Base-by-base conservation (phyloP, 2,113 vertebrate species). In the Bujurquina vittata region DNA sequence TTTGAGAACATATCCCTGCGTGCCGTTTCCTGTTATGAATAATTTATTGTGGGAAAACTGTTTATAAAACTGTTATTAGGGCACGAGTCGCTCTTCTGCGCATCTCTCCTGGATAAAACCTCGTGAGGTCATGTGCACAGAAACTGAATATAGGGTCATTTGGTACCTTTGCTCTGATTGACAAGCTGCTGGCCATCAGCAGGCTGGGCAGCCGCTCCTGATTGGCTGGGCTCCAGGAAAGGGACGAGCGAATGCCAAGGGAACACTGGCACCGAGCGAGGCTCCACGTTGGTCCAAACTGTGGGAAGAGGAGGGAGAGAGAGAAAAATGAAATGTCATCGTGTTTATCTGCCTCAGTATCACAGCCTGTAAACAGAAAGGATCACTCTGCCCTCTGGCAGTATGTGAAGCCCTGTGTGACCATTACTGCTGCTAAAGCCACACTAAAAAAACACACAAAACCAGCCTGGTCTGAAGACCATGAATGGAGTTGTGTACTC, bases 201-300 rank as follows among this genome's bases (percentile, higher is more conserved):
- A 62, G 97, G 96, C 89, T 96, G 97, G 81, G 95, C 93, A 22
- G 96, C 95, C 62, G 94, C 94, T 95, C 96, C 96, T 29, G 97
- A 96, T 89, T 97, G 97, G 96, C 96, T 97, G 86, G 97, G 97
- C 85, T 97, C 97, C 96, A 98, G 94, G 91, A 98, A 98, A 83
- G 97, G 97, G 86, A 98, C 97, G 87, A 98, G 95, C 10, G 97
- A 98, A 93, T 98, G 97, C 97, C 97, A 98, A 69, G 97, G 97
- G 88, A 98, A 98, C 77, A 98, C 97, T 18, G 97, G 97, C 86
- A 98, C 97, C 1, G 97, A 97, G 12, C 97, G 96, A 62, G 97
- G 97, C 93, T 98, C 97, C 94, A 98, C 97, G 22, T 98, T 98
- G 75, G 97, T 98, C 97, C 97, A 98, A 83, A 98, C 97, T 98